These are phyloP conservation scores for Melanaphis sacchari DNA, from an alignment of 1,140 invertebrate species.

Conservation along the genomic window DNA sequence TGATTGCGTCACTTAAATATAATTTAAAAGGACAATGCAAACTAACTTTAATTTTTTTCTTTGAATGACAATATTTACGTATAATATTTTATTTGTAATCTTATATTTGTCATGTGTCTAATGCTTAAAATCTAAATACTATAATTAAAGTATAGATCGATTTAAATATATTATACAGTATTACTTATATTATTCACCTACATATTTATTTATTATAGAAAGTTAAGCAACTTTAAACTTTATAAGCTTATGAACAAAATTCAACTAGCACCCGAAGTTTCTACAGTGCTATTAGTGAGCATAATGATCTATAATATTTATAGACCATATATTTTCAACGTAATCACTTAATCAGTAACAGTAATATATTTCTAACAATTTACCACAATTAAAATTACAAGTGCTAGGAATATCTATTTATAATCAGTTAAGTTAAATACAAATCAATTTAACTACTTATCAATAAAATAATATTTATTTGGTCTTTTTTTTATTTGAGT, in stretches of 20 bases:
- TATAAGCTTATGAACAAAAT: not conserved
- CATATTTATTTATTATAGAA: not conserved
- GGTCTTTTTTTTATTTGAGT: too few species aligned
- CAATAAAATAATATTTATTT: too few species aligned
- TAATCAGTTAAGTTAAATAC: too few species aligned
- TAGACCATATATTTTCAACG: not conserved
- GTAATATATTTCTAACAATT: not conserved
- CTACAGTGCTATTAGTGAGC: not conserved
- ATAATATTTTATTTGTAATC: not conserved
- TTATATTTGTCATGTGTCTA: not conserved
- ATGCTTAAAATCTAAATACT: not conserved
- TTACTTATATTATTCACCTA: not conserved
- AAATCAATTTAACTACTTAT: too few species aligned
- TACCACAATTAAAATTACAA: too few species aligned
- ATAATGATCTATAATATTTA: not conserved
- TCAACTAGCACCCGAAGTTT: not conserved
- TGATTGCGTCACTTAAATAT: too few species aligned
- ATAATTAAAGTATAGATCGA: not conserved
- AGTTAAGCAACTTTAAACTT: not conserved
- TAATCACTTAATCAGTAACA: not conserved
- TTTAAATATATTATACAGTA: not conserved
- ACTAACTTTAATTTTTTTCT: not conserved
- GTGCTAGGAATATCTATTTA: too few species aligned
- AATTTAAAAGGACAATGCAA: too few species aligned
- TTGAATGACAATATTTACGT: not conserved